Percentiles rank a stretch among this genome's conserved stretches.
These are phyloP conservation scores for Hirtodrosophila trivittata DNA, from an alignment of 2,888 invertebrate genomes.

Conservation along the genomic window DNA sequence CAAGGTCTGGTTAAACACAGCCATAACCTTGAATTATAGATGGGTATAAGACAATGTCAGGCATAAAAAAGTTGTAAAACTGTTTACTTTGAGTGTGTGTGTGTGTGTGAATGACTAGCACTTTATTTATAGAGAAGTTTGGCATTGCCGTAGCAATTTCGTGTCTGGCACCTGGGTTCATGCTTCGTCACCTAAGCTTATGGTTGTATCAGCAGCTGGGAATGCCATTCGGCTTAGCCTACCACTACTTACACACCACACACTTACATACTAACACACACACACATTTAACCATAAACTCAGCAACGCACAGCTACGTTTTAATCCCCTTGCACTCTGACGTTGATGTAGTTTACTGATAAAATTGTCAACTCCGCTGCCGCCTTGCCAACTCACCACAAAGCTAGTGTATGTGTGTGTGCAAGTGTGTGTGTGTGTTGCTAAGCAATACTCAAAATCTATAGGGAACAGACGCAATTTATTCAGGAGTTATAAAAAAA, in stretches of 20 bases:
- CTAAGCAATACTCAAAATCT: constrained; percentile 40
- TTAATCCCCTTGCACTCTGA: constrained; percentile 11
- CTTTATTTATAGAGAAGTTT: constrained; percentile 57
- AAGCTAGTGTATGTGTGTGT: constrained; percentile 12
- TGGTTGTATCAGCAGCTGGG: constrained; percentile 19
- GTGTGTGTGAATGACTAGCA: neutral
- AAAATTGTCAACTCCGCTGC: constrained; percentile 54
- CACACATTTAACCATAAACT: constrained; percentile 3
- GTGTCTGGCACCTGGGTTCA: constrained; percentile 22
- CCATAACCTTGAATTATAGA: constrained; percentile 48
- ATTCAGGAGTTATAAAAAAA: neutral
- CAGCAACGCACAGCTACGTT: neutral
- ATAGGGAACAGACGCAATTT: constrained; percentile 27
- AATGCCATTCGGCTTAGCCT: constrained; percentile 29
- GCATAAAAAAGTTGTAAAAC: neutral
- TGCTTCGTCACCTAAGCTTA: constrained; percentile 9
- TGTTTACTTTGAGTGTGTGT: constrained; percentile 6
- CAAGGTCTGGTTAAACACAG: constrained; percentile 37
- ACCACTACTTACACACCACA: constrained; percentile 4
- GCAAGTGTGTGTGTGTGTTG: constrained; percentile 11
- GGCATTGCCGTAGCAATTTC: constrained; percentile 51
- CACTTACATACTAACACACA: neutral
- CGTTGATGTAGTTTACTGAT: constrained; percentile 59
- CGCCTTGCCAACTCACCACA: constrained; percentile 16
- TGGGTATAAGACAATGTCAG: constrained; percentile 18